Conservation (phyloP, 35 echinoderm and acorn worm species). For the Apostichopus japonicus region DNA sequence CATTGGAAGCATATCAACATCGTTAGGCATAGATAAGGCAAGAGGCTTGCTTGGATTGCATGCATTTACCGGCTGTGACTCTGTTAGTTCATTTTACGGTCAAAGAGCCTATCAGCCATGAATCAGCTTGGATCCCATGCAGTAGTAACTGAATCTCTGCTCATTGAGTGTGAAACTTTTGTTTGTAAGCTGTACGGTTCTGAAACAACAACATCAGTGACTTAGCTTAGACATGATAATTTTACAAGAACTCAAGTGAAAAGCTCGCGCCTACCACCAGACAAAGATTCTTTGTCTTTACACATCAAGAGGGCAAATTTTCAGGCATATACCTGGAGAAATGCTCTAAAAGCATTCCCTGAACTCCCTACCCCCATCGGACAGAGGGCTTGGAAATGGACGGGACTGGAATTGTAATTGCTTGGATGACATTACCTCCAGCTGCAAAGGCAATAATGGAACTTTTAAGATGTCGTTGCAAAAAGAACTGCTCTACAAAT, state of each 20-base stretch:
- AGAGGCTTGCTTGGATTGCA: too few species aligned
- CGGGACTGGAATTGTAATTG: background rate
- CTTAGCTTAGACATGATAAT: background rate
- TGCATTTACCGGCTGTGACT: too few species aligned
- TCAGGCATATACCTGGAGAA: constrained; percentile 51
- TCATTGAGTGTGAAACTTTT: background rate
- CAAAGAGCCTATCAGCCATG: too few species aligned
- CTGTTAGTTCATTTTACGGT: too few species aligned
- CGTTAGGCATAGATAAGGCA: too few species aligned
- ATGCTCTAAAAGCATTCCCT: background rate
- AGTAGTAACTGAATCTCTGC: background rate
- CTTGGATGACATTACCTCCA: constrained; percentile 44
- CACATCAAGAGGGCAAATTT: too few species aligned
- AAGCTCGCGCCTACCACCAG: background rate
- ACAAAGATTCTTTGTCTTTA: constrained; percentile 16
- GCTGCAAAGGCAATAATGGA: constrained; percentile 38
- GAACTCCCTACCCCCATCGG: too few species aligned
- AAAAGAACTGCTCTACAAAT: background rate
- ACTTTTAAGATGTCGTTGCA: constrained; percentile 7
- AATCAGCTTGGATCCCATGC: too few species aligned
- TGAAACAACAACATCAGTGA: constrained; percentile 19
- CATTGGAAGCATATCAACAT: too few species aligned
- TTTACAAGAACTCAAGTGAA: constrained; percentile 29
- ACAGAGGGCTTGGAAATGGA: constrained; percentile 36
- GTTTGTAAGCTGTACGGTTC: constrained; percentile 39